phyloP scores from a whole-genome alignment of 2,113 vertebrate species.

The Xiphophorus couchianus region DNA sequence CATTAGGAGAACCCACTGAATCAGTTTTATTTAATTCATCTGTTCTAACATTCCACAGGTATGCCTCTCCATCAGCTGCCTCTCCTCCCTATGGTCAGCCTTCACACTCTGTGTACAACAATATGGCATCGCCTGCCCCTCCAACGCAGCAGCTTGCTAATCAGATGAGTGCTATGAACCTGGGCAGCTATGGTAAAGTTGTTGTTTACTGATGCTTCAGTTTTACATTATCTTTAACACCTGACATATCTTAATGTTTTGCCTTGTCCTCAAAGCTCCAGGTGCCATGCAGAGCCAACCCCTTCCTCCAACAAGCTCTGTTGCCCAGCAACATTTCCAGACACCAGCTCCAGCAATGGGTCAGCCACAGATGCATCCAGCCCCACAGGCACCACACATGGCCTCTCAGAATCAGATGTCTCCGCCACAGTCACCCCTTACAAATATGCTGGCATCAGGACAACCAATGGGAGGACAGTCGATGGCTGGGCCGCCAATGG shows the following conservation, averaged over 20 bases:
- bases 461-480: background rate
- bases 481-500: background rate
- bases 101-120: conserved; percentile 74
- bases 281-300: conserved; percentile 58
- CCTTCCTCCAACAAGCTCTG: conserved; percentile 62
- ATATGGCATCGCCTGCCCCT: conserved; percentile 60
- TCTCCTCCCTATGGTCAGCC: conserved; percentile 72
- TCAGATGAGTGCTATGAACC: conserved; percentile 88
- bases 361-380: conserved; percentile 72
- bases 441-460: conserved; percentile 39
- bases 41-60: conserved; percentile 49
- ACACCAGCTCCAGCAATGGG: conserved; percentile 60
- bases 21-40: background rate
- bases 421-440: conserved; percentile 71
- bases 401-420: conserved; percentile 61
- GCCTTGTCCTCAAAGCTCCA: conserved; percentile 69
- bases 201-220: background rate
- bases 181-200: conserved; percentile 86
- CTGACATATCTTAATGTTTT: background rate
- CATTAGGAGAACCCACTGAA: background rate
- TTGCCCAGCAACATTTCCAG: conserved; percentile 71
- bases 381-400: conserved; percentile 71
- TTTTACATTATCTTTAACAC: background rate
- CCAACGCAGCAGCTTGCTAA: conserved; percentile 83
- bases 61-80: conserved; percentile 56